Evolutionary conservation across 1,140 invertebrate genomes (phyloP).

Genomic region (Scaptodrosophila lebanonensis): DNA sequence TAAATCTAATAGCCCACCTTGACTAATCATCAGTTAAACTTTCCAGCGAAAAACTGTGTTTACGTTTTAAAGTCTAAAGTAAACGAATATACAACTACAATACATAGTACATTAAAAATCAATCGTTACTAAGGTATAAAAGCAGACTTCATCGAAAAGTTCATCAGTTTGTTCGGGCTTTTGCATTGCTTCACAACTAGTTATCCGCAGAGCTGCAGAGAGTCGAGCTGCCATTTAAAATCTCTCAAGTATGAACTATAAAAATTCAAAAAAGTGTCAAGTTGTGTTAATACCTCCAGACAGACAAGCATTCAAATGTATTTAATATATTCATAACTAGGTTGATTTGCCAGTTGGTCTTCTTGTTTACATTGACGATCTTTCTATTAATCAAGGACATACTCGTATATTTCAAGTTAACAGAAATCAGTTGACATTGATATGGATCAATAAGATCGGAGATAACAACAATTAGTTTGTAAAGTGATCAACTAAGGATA

Average conservation of each 20-base stretch:
- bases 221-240: conserved; percentile 17
- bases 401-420: too few relatives aligned
- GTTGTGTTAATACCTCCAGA: too few relatives aligned
- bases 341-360: conserved; percentile 11
- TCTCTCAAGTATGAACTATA: conserved; percentile 37
- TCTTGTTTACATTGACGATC: conserved; percentile 7
- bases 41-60: conserved; percentile 33
- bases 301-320: conserved; percentile 1
- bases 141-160: conserved; percentile 56
- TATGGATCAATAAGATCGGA: too few relatives aligned
- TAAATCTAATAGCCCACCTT: conserved; percentile 28
- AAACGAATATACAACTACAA: conserved; percentile 1
- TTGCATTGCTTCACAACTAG: conserved; percentile 51
- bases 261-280: too few relatives aligned
- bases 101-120: conserved; percentile 1
- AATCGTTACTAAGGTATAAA: conserved; percentile 49
- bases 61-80: conserved; percentile 33
- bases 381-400: conserved; percentile 7
- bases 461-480: too few relatives aligned
- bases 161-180: conserved; percentile 62
- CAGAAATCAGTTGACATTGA: too few relatives aligned
- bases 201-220: conserved; percentile 6
- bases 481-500: too few relatives aligned
- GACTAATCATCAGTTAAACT: conserved; percentile 33
- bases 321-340: conserved; percentile 12